Evolutionary conservation across 2,113 vertebrate genomes (phyloP).

Genomic region (Pyrgilauda ruficollis): DNA sequence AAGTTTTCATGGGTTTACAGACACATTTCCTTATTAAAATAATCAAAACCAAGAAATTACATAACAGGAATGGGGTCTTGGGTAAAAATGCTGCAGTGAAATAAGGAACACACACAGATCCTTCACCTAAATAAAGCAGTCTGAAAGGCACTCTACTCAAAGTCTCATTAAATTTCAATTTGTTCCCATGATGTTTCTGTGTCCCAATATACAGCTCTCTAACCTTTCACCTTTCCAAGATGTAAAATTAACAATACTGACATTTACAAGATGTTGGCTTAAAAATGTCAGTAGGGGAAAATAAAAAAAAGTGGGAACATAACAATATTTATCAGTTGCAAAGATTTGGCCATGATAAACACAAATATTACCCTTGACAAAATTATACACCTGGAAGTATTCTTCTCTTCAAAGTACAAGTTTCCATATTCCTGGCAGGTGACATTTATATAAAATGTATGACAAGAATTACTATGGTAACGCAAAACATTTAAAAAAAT

Average conservation of each 20-base stretch:
- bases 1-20: not conserved
- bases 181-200: not conserved
- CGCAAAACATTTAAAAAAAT: not conserved
- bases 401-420: not conserved
- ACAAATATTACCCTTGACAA: not conserved
- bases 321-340: slow-evolving; percentile 12
- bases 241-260: slow-evolving; percentile 35
- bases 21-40: not conserved
- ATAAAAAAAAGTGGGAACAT: not conserved
- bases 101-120: not conserved
- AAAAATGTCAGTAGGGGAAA: slow-evolving; percentile 15
- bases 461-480: slow-evolving; percentile 1
- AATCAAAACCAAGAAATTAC: not conserved
- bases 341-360: slow-evolving; percentile 19
- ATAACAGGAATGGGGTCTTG: not conserved
- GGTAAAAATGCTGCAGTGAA: not conserved
- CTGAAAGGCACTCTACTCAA: not conserved
- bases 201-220: not conserved
- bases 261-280: slow-evolving; percentile 22
- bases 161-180: not conserved
- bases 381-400: slow-evolving; percentile 27
- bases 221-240: slow-evolving; percentile 23
- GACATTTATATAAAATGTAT: not conserved
- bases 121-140: not conserved
- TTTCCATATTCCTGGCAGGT: not conserved